Evolutionary conservation across 2,113 vertebrate species (phyloP), one percentile per base, ranked within the genome.

Genomic region (Conger conger): DNA sequence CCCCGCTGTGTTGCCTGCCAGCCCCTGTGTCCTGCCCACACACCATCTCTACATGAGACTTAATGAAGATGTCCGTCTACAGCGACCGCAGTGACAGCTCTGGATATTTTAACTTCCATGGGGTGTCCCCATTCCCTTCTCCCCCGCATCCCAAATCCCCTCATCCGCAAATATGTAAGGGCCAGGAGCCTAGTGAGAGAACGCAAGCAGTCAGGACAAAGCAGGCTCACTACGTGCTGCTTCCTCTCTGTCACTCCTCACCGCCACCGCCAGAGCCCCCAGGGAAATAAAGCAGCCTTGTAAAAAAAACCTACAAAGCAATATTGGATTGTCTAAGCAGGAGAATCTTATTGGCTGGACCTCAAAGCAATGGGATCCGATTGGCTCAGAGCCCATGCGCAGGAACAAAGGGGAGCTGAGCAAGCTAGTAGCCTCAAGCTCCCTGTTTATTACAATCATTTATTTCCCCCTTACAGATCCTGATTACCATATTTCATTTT

Each of bases 211-310:
- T 20, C 36, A 40, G 79, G 42, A 33, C 3, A 53, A 30, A 2
- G 79, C 79, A 80, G 17, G 20, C 16, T 37, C 17, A 7, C 11
- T 1, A 16, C 35, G 3, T 35, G 57, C 53, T 60, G 50, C 35
- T 30, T 20, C 50, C 50, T 37, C 50, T 33, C 23, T 38, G 54
- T 82, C 42, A 37, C 53, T 33, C 54, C 20, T 16, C 20, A 23
- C 50, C 80, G 37, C 50, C 37, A 82, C 54, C 33, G 35, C 33
- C 18, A 23, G 17, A 27, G 87, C 89, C 92, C 89, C 86, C 18
- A 82, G 91, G 92, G 91, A 93, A 92, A 93, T 93, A 89, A 89
- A 88, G 23, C 57, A 30, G 15, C 45, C 81, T 57, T 13, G n/a
- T n/a, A 7, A 36, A 60, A 82, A 79, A 63, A 82, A 57, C 30